phyloP scores from a whole-genome alignment of 2,888 invertebrate genomes.

The Lymantria monacha region DNA sequence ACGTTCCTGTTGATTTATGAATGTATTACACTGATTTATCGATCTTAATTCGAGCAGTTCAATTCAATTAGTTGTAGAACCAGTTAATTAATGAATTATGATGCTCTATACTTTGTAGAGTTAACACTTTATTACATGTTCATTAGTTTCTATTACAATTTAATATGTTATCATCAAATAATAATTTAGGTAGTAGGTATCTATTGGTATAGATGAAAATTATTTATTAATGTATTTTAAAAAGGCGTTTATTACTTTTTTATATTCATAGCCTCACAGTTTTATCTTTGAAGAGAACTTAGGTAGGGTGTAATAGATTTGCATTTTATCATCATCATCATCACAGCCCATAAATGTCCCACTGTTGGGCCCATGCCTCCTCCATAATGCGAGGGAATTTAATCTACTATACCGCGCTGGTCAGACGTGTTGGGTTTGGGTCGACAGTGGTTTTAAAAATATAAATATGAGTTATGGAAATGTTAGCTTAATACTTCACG shows the following conservation, averaged over 20 bases:
- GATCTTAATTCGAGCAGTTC: conserved; percentile 57
- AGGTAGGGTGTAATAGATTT: too few relatives aligned
- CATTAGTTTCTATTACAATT: conserved; percentile 8
- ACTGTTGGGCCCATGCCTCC: too few relatives aligned
- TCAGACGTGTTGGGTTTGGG: too few relatives aligned
- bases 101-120: conserved; percentile 23
- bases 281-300: too few relatives aligned
- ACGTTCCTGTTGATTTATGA: conserved; percentile 56
- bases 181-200: neutral
- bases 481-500: neutral
- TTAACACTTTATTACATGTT: conserved; percentile 14
- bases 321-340: too few relatives aligned
- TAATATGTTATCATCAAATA: neutral
- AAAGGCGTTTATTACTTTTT: too few relatives aligned
- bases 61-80: conserved; percentile 52
- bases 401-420: too few relatives aligned
- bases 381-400: too few relatives aligned
- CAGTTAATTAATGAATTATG: conserved; percentile 35
- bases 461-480: neutral
- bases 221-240: too few relatives aligned
- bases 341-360: too few relatives aligned
- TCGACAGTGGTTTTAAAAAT: conserved; percentile 1
- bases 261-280: too few relatives aligned
- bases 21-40: conserved; percentile 56
- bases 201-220: too few relatives aligned